phyloP scores from a whole-genome alignment of 1,140 invertebrate species.

The Stenopsyche tienmushanensis region DNA sequence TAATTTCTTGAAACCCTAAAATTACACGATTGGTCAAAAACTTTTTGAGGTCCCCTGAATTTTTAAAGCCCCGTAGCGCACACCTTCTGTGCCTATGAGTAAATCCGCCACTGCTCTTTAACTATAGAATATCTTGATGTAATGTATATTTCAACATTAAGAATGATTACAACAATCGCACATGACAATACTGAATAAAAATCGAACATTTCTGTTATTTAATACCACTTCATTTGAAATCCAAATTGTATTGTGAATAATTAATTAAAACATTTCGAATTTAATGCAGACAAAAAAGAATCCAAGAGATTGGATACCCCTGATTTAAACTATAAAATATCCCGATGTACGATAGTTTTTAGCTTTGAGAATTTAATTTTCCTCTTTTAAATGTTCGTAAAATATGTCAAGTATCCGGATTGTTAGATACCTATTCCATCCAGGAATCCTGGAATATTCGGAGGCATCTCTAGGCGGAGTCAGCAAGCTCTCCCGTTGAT shows the following conservation, averaged over 20 bases:
- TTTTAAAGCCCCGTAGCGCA: too few species aligned
- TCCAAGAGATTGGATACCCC: background rate
- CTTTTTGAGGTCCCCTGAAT: too few species aligned
- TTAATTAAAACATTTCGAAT: background rate
- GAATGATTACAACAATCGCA: too few species aligned
- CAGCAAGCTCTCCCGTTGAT: conserved; percentile 37
- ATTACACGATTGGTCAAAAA: too few species aligned
- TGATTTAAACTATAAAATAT: background rate
- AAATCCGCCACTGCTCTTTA: too few species aligned
- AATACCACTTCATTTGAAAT: too few species aligned
- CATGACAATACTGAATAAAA: too few species aligned
- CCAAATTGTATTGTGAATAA: background rate
- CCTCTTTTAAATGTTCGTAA: background rate
- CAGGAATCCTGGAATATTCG: conserved; percentile 19
- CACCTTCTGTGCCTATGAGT: too few species aligned
- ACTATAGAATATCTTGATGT: too few species aligned
- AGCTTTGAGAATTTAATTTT: background rate
- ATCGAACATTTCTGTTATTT: too few species aligned
- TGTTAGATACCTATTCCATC: conserved; percentile 33
- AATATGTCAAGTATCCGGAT: background rate
- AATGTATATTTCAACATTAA: too few species aligned
- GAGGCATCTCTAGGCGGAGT: conserved; percentile 36
- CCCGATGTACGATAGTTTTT: background rate
- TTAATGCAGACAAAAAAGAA: background rate
- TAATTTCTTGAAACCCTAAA: too few species aligned